Evolutionary conservation across 2,888 invertebrate species (phyloP), one percentile per base, ranked within the genome.

Genomic region (Erebia aethiops): DNA sequence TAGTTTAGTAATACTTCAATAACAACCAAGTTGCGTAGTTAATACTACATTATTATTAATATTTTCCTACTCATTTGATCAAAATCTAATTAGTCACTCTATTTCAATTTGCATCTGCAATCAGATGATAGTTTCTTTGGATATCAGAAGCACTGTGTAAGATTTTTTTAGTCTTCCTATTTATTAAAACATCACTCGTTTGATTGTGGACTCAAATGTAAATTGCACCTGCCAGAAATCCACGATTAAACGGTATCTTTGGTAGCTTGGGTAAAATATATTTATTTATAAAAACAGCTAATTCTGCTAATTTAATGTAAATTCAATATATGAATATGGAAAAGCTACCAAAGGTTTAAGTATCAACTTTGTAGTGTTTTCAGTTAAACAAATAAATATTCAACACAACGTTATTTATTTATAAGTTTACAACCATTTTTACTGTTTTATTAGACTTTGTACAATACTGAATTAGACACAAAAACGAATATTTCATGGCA

Each of bases 71-170:
- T 76, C 78, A 78, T 79, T 81, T 80, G 76, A 74, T 78, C 75
- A 81, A 80, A 81, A 80, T 87, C 83, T 86, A 85, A 87, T 82
- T 84, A 80, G 82, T 84, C 81, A 82, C 84, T 86, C 83, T 71
- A 71, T 88, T 87, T 87, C 84, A 85, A 88, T 81, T 88, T 82
- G 84, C 86, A 87, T 88, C 85, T 88, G 84, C 87, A 87, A 84
- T 87, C 86, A 87, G 86, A 88, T 85, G 84, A 85, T 85, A 82
- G 80, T 81, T 86, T 86, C 83, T 87, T 87, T 89, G 87, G 87
- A 88, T 87, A 83, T 86, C 84, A 85, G 85, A 87, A 89, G 83
- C 81, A 84, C 87, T 84, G 86, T 84, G 87, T 89, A 89, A 89
- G 88, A 66, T 57, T 67, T 58, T 84, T 84, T 84, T 83, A 77